A percentile compares a stretch with the other conserved stretches of the same genome.
Evolutionary conservation across 2,888 invertebrate species (phyloP).

Genomic region (Brachylomia viminalis): DNA sequence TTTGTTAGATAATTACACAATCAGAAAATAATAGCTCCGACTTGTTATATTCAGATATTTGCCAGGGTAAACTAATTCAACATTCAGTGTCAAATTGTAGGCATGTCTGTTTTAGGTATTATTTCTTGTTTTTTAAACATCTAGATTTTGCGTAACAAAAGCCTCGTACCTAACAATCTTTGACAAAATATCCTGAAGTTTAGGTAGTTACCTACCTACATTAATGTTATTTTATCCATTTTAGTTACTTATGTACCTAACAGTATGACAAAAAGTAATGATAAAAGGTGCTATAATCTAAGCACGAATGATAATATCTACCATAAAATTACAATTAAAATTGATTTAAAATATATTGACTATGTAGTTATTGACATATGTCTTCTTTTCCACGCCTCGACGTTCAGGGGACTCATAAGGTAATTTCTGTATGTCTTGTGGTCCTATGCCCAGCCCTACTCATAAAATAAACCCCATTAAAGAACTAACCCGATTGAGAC

Average conservation of each 20-base stretch:
- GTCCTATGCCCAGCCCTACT: neutral
- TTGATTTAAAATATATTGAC: neutral
- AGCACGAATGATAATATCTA: neutral
- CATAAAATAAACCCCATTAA: neutral
- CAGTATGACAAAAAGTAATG: too few relatives aligned
- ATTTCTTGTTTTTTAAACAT: neutral
- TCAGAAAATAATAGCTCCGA: neutral
- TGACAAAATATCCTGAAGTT: neutral
- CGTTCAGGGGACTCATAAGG: conserved; percentile 49
- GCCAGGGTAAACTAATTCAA: neutral
- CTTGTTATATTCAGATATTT: neutral
- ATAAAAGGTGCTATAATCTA: neutral
- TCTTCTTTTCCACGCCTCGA: conserved; percentile 32
- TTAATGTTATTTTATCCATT: neutral
- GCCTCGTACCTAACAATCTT: too few relatives aligned
- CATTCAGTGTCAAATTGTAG: neutral
- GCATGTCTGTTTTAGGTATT: neutral
- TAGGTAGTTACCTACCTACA: too few relatives aligned
- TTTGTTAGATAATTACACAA: neutral
- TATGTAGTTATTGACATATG: neutral
- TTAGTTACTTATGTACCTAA: neutral
- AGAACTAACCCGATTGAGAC: neutral
- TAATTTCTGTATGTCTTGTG: conserved; percentile 30
- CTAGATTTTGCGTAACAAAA: neutral
- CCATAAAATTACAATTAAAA: neutral